Conservation (phyloP, 1,140 invertebrate species). For the Coelopa frigida region DNA sequence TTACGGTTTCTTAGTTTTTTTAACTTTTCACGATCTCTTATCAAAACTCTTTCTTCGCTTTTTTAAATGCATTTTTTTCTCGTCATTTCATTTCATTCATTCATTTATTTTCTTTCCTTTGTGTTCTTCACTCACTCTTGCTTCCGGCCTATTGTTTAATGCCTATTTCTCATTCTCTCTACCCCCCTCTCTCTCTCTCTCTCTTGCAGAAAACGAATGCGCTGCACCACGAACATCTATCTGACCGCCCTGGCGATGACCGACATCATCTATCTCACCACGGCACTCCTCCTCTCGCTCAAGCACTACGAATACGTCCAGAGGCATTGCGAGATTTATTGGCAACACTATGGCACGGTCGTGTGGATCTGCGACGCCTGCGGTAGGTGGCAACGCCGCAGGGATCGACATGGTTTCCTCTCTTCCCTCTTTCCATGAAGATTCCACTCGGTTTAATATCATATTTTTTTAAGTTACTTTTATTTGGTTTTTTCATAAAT, state of each 20-base stretch:
- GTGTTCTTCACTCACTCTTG: conserved; percentile 7
- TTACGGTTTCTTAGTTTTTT: too few species aligned
- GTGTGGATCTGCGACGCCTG: conserved; percentile 36
- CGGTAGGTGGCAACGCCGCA: conserved; percentile 35
- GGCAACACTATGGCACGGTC: conserved; percentile 28
- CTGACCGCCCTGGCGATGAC: conserved; percentile 65
- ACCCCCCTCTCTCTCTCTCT: neutral
- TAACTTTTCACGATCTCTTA: too few species aligned
- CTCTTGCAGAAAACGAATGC: conserved; percentile 55
- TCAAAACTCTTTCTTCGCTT: too few species aligned
- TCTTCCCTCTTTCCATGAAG: too few species aligned
- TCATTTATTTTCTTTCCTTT: conserved; percentile 9
- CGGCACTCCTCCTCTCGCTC: conserved; percentile 59
- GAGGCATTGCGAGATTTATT: conserved; percentile 29
- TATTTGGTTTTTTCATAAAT: conserved; percentile 3
- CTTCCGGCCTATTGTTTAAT: neutral
- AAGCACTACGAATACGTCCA: conserved; percentile 53
- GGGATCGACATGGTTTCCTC: too few species aligned
- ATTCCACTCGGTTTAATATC: too few species aligned
- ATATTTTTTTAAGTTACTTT: too few species aligned
- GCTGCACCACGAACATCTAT: conserved; percentile 68
- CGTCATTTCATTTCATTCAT: neutral
- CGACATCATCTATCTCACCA: conserved; percentile 62
- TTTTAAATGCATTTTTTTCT: neutral
- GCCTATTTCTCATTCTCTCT: neutral